Evolutionary conservation across 2,797 vertebrate species (phyloP), one percentile per base, ranked within the genome.

Genomic region (Poeciliopsis infans): DNA sequence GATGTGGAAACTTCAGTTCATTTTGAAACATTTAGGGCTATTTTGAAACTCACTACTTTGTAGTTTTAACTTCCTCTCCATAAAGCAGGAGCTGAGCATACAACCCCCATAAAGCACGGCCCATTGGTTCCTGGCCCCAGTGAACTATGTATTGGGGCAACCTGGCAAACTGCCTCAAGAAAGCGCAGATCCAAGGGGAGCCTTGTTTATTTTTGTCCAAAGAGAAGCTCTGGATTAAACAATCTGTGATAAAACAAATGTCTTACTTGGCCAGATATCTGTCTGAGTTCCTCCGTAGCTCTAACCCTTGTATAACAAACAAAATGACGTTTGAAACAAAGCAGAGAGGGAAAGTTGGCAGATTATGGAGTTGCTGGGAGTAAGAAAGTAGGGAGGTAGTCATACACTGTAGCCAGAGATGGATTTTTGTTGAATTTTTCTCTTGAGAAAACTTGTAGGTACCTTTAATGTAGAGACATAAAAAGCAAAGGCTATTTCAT

Each of bases 311-410:
- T 86, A 90, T 88, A 93, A 95, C 87, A 94, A 95, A 95, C 91
- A 95, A 92, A 89, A 90, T 95, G 95, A 95, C 93, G 86, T 94
- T 88, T 96, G 95, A 96, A 91, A 93, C 70, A 94, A 91, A 89
- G 84, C 95, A 95, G 94, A 90, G 85, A 83, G 78, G 80, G 71
- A 78, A 82, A 89, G 78, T 75, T 78, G 83, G 86, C 84, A 90
- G 86, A 91, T 86, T 86, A 87, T 85, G 87, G 80, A 90, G 88
- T 80, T 85, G 82, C 83, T 82, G 82, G 87, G 84, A 91, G 83
- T 51, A 59, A 84, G 86, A 87, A 84, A 85, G 74, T 79, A 83
- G 84, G 80, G 85, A 90, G 87, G 82, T 85, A 86, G 78, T 88
- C 80, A 72, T 84, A 77, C 53, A 49, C 57, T 80, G 68, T 64